Evolutionary conservation across 2,888 invertebrate species (phyloP), one percentile per base, ranked within the genome.

Genomic region (Dasypolia templi): DNA sequence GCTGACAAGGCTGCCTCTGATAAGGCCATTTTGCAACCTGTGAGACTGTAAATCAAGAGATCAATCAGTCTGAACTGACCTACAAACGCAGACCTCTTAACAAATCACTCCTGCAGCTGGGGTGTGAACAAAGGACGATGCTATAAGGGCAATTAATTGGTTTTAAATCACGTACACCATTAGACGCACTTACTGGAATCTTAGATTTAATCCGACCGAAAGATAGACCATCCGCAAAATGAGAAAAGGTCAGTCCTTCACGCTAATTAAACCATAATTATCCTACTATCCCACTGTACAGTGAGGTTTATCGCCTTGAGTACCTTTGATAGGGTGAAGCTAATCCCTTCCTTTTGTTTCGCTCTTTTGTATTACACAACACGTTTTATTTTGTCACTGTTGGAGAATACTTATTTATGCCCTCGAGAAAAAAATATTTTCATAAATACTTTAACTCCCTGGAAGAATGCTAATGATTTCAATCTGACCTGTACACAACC

Each of bases 81-180:
- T 67, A 83, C 46, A 81, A 69, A 58, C 29, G 35, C 65, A 62
- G 53, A 12, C 42, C 55, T 32, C 32, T n/a, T 59, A 63, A 72
- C 65, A 79, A 79, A 79, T 83, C 74, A 69, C 81, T 75, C 74
- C 73, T 83, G 56, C 61, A 49, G 26, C 26, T 66, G 51, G 56
- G 61, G 75, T 68, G 68, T 79, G 12, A 68, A 65, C 42, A 46
- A 59, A 46, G 81, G 46, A 42, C 29, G 22, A 32, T 22, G 32
- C 6, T 72, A 72, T 61, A 78, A 42, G 12, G 14, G 29, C 32
- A 61, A 69, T 82, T 26, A 35, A 42, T 14, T 22, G 17, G 42
- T 22, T 55, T 44, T 35, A n/a, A 66, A 19, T 22, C 29, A 22
- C 7, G 9, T 22, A n/a, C 19, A 35, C 4, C 7, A n/a, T 72